These are phyloP conservation scores for Pardalotus punctatus DNA, from an alignment of 2,113 vertebrate species.

Conservation along the genomic window DNA sequence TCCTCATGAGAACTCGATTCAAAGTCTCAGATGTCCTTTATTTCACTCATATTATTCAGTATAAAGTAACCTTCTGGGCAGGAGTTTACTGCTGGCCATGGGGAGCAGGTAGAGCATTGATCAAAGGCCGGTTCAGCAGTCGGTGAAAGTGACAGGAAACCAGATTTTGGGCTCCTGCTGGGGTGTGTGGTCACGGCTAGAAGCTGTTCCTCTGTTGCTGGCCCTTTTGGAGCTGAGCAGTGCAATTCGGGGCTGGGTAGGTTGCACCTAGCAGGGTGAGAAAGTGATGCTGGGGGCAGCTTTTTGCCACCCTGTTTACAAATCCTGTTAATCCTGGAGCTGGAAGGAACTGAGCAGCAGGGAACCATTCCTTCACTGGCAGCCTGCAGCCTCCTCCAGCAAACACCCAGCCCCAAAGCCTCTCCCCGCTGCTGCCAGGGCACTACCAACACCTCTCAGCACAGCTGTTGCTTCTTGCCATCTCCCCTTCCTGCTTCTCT, in stretches of 20 bases:
- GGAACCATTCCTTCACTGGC: not conserved
- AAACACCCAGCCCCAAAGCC: not conserved
- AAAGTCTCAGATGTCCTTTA: not conserved
- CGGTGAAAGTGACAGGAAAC: not conserved
- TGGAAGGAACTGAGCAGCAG: not conserved
- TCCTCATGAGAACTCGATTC: not conserved
- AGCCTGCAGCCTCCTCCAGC: not conserved
- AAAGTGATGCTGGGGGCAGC: not conserved
- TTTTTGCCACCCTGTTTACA: not conserved
- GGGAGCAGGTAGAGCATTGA: not conserved
- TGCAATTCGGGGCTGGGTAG: fast-evolving
- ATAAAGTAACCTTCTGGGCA: fast-evolving
- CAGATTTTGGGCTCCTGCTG: not conserved
- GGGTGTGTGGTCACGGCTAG: not conserved
- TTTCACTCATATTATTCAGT: not conserved
- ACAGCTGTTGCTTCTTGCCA: not conserved
- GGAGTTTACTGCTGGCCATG: not conserved
- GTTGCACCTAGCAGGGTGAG: not conserved
- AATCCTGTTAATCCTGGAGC: not conserved
- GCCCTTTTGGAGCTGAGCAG: not conserved
- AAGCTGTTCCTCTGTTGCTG: not conserved
- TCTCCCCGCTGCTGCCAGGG: not conserved
- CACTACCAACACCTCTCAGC: not conserved
- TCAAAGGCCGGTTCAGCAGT: not conserved
- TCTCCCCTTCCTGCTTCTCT: constrained; percentile 4